phyloP scores from a whole-genome alignment of 2,888 invertebrate genomes.

The Pyrrhia umbra region DNA sequence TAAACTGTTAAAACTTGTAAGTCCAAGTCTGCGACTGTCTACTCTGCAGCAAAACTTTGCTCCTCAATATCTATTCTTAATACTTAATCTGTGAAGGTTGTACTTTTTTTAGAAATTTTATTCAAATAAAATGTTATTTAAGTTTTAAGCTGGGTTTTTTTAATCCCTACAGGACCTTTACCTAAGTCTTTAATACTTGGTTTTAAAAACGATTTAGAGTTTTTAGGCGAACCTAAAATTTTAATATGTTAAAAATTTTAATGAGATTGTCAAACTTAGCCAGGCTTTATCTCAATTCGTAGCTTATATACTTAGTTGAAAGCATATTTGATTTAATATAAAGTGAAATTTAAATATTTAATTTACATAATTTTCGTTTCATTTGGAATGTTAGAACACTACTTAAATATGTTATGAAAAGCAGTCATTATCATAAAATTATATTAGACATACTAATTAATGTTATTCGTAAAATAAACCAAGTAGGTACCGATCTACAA shows the following conservation, averaged over 20 bases:
- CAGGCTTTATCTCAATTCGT: not conserved
- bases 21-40: conserved; percentile 12
- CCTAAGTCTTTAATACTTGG: conserved; percentile 4
- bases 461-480: no score
- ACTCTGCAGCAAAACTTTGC: conserved; percentile 28
- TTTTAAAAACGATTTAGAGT: conserved; percentile 3
- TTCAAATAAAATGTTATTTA: conserved; percentile 1
- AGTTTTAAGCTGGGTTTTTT: conserved; percentile 4
- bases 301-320: not conserved
- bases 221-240: not conserved
- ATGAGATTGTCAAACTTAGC: not conserved
- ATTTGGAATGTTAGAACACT: not conserved
- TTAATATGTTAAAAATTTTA: conserved; percentile 5
- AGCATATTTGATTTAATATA: not conserved
- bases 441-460: no score
- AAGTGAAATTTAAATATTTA: not conserved
- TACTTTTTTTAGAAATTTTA: conserved; percentile 5
- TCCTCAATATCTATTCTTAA: conserved; percentile 24
- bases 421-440: no score
- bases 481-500: no score
- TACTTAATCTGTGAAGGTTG: conserved; percentile 14
- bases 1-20: conserved; percentile 46
- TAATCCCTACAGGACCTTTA: conserved; percentile 11
- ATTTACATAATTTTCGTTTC: not conserved
- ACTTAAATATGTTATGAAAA: not conserved